Evolutionary conservation across 2,888 invertebrate genomes (phyloP), one percentile per base, ranked within the genome.

Genomic region (Unio delphinus): DNA sequence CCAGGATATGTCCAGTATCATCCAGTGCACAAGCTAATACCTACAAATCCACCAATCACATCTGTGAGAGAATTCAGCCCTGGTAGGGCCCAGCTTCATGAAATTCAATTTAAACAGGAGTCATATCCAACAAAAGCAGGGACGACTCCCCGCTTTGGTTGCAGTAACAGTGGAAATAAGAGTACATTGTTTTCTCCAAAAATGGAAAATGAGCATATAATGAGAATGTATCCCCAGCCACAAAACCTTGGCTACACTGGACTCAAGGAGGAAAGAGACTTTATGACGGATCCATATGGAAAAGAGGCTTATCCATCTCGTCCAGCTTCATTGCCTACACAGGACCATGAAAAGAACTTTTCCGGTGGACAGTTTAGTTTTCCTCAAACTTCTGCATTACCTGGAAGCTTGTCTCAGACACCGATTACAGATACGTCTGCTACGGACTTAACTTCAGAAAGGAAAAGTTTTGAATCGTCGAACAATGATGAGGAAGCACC

Each of bases 21-120:
- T n/a, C 55, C 57, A 20, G 60, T 73, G 72, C 80, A 74, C 7
- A 77, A 77, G 56, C 67, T 75, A 4, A 64, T 71, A 26, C 76
- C 80, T 26, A 72, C 74, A 34, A 74, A 76, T 68, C 74, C 74
- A 34, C 73, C 76, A 18, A 73, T 75, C 6, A 69, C 75, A 20
- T 70, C 76, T 6, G 58, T 70, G 3, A 72, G 75, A 60, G 76
- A 75, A 63, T 74, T 69, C 30, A 45, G 54, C 3, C 64, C 59
- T 20, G 59, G 55, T n/a, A 55, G n/a, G 7, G 55, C 45, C 1
- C 59, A 62, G 61, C 61, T 68, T 1, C 68, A 67, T 8, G 61
- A 63, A 6, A 1, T 45, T 15, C 45, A 45, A 45, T 15, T 45
- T 45, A 45, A 45, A 45, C 45, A 70, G 26, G 26, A 65, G 45